phyloP scores from a whole-genome alignment of 1,140 invertebrate genomes.

The Cotesia typhae region DNA sequence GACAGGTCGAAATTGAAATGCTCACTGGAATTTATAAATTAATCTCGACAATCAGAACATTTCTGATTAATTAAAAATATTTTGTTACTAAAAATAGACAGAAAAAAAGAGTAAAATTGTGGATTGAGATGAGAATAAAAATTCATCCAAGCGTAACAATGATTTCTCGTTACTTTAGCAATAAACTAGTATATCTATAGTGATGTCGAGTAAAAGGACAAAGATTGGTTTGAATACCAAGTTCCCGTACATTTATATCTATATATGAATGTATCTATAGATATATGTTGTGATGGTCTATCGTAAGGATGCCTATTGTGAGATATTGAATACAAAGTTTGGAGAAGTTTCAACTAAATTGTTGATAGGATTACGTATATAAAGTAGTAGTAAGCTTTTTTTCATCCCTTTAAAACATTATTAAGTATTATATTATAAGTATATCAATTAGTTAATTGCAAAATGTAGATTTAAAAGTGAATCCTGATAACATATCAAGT shows the following conservation, averaged over 20 bases:
- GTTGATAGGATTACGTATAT: slow-evolving; percentile 3
- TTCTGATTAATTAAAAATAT: slow-evolving; percentile 3
- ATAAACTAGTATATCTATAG: slow-evolving; percentile 14
- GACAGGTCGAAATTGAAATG: too few species aligned
- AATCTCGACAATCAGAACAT: too few species aligned
- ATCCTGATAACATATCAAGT: neutral
- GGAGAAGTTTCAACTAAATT: slow-evolving; percentile 13
- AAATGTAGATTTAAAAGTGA: slow-evolving; percentile 1
- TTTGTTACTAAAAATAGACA: neutral
- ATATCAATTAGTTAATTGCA: slow-evolving; percentile 20
- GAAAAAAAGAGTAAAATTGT: slow-evolving; percentile 19
- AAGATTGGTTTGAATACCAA: slow-evolving; percentile 19
- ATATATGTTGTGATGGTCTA: neutral
- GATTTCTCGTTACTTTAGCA: slow-evolving; percentile 38
- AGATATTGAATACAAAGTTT: slow-evolving; percentile 18
- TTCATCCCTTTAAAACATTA: neutral
- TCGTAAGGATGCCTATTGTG: slow-evolving; percentile 18
- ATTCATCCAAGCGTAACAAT: slow-evolving; percentile 33
- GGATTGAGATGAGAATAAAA: slow-evolving; percentile 26
- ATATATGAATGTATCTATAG: neutral
- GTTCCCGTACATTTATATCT: neutral
- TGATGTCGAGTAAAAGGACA: slow-evolving; percentile 4
- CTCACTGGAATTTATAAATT: too few species aligned
- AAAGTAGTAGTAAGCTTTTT: too few species aligned
- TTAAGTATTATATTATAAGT: neutral